These are phyloP conservation scores for Selene dorsalis DNA, from an alignment of 2,797 vertebrate genomes.

Conservation along the genomic window DNA sequence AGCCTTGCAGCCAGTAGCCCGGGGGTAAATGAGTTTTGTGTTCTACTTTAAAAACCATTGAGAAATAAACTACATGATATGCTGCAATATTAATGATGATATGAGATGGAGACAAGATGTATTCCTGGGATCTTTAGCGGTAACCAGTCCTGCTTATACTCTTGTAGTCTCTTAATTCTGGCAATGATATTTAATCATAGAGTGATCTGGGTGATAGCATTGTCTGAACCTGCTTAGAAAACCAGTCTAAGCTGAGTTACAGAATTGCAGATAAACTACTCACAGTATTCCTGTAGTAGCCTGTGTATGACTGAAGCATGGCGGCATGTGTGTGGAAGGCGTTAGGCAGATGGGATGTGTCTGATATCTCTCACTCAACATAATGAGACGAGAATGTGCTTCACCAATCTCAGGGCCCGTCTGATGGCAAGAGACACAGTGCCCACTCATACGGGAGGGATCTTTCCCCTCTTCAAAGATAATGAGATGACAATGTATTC, in stretches of 20 bases:
- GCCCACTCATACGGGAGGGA: constrained; percentile 79
- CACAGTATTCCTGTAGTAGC: constrained; percentile 36
- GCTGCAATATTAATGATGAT: constrained; percentile 50
- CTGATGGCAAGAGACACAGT: constrained; percentile 80
- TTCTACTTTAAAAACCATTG: constrained; percentile 58
- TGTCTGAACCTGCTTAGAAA: constrained; percentile 18
- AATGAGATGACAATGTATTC: constrained; percentile 86
- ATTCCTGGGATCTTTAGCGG: constrained; percentile 7
- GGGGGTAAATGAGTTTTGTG: constrained; percentile 42
- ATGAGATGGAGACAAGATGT: constrained; percentile 14
- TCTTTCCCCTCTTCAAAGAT: constrained; percentile 83
- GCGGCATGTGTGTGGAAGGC: constrained; percentile 73
- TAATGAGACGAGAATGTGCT: constrained; percentile 80
- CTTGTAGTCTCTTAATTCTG: constrained; percentile 10
- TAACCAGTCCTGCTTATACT: background rate
- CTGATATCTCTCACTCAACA: constrained; percentile 82
- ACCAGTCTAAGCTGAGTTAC: constrained; percentile 18
- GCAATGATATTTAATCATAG: constrained; percentile 34
- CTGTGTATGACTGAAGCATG: constrained; percentile 66
- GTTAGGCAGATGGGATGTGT: constrained; percentile 81
- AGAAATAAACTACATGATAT: constrained; percentile 46
- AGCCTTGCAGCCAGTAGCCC: constrained; percentile 44
- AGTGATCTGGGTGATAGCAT: constrained; percentile 34
- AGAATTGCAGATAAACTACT: constrained; percentile 39
- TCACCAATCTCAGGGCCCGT: constrained; percentile 75